These are phyloP conservation scores for Bombus fervidus DNA, from an alignment of 1,140 invertebrate genomes.

Conservation along the genomic window DNA sequence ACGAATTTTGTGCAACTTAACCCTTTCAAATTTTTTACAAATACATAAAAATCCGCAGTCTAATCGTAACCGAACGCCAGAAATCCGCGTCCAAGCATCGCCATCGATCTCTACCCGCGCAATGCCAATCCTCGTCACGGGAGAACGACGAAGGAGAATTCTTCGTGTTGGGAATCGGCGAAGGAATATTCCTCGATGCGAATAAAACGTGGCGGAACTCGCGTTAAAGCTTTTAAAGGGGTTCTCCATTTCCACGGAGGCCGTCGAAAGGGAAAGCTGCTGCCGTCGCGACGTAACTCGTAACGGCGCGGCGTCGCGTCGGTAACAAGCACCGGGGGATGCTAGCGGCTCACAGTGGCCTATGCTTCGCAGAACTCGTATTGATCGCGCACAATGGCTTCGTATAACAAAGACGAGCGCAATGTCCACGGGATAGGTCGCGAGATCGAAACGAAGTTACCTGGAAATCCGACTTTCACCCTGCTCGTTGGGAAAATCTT, in stretches of 20 bases:
- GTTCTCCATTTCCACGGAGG: conserved; percentile 62
- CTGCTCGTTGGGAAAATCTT: background rate
- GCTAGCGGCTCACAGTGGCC: conserved; percentile 5
- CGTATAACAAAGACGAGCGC: conserved; percentile 42
- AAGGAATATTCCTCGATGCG: background rate
- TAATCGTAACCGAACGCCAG: background rate
- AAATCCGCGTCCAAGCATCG: no score
- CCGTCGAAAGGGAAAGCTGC: conserved; percentile 67
- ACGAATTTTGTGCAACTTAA: background rate
- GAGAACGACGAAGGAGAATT: background rate
- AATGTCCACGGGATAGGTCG: conserved; percentile 48
- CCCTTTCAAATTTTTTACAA: no score
- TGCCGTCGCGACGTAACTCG: conserved; percentile 9
- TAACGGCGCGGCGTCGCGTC: background rate
- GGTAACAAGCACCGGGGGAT: conserved; percentile 55
- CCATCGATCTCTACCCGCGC: background rate
- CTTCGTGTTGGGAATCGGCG: background rate
- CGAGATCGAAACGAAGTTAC: conserved; percentile 1
- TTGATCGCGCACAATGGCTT: conserved; percentile 60
- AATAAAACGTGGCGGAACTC: background rate
- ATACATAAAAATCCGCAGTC: no score
- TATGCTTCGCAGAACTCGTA: conserved; percentile 43
- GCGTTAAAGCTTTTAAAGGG: conserved; percentile 64
- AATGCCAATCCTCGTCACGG: background rate
- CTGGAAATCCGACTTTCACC: background rate